Conservation (phyloP, 2,797 vertebrate species). For the Lutjanus campechanus region DNA sequence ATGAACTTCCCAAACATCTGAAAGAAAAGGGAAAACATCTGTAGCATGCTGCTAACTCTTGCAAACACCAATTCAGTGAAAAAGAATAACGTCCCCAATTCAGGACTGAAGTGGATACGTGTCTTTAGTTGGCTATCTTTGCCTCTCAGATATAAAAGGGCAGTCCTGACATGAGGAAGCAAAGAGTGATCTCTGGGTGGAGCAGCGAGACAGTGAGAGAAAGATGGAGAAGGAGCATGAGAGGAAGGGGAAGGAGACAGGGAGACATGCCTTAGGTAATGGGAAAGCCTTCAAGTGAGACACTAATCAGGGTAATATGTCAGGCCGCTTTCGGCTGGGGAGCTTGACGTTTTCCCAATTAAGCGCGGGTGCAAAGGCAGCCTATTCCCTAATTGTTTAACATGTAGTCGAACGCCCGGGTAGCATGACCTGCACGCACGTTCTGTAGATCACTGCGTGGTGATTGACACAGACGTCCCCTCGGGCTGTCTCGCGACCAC, state of each 20-base stretch:
- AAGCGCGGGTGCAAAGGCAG: conserved; percentile 63
- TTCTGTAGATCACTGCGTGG: conserved; percentile 44
- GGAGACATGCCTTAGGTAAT: conserved; percentile 68
- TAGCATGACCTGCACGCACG: conserved; percentile 39
- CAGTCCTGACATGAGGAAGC: conserved; percentile 15
- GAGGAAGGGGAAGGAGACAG: conserved; percentile 43
- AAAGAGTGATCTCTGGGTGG: conserved; percentile 22
- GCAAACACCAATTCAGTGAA: background rate
- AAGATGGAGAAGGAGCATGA: conserved; percentile 23
- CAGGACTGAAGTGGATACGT: background rate
- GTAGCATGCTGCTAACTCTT: background rate
- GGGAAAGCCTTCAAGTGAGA: conserved; percentile 75
- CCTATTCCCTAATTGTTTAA: conserved; percentile 72
- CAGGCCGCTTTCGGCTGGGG: conserved; percentile 63
- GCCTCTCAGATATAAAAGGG: conserved; percentile 29
- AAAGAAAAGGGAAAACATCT: background rate
- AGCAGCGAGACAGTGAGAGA: conserved; percentile 22
- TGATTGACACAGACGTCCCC: conserved; percentile 56
- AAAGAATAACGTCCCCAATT: too few species aligned
- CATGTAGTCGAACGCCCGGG: conserved; percentile 55
- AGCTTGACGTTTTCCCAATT: conserved; percentile 78
- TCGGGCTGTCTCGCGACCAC: conserved; percentile 8
- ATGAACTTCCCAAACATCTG: background rate
- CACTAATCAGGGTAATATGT: conserved; percentile 79
- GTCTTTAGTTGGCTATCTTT: conserved; percentile 27